Evolutionary conservation across 2,888 invertebrate genomes (phyloP).

Genomic region (Mycalesis mineus): DNA sequence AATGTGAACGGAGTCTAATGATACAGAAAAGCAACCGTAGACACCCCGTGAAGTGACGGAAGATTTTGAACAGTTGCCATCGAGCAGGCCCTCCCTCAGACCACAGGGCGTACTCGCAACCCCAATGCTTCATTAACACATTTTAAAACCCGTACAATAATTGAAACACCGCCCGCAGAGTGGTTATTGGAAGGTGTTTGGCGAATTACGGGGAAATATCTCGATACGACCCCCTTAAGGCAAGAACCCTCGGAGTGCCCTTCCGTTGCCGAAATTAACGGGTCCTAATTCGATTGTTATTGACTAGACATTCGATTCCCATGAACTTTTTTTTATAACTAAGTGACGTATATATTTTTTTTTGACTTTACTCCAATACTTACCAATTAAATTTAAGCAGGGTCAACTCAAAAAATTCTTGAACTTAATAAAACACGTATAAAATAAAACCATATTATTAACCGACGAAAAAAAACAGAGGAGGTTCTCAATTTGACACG

Average conservation of each 20-base stretch:
- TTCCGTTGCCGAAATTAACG: conserved; percentile 16
- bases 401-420: too few relatives aligned
- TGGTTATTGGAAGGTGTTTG: conserved; percentile 33
- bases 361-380: too few relatives aligned
- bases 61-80: conserved; percentile 50
- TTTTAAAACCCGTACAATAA: conserved; percentile 40
- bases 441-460: too few relatives aligned
- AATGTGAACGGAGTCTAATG: conserved; percentile 14
- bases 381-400: too few relatives aligned
- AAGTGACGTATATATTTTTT: too few relatives aligned
- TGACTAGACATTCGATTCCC: not conserved
- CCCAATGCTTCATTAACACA: conserved; percentile 53
- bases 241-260: not conserved
- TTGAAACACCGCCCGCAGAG: conserved; percentile 36
- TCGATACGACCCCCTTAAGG: not conserved
- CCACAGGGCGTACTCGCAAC: conserved; percentile 68
- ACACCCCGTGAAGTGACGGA: conserved; percentile 46
- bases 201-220: conserved; percentile 25
- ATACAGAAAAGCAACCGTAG: conserved; percentile 12
- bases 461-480: too few relatives aligned
- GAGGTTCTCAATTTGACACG: too few relatives aligned
- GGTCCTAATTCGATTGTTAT: conserved; percentile 4
- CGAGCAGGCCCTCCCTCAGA: conserved; percentile 40
- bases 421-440: too few relatives aligned
- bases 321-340: too few relatives aligned